Base-by-base conservation (phyloP, 2,113 vertebrate species). In the Recurvirostra avosetta region DNA sequence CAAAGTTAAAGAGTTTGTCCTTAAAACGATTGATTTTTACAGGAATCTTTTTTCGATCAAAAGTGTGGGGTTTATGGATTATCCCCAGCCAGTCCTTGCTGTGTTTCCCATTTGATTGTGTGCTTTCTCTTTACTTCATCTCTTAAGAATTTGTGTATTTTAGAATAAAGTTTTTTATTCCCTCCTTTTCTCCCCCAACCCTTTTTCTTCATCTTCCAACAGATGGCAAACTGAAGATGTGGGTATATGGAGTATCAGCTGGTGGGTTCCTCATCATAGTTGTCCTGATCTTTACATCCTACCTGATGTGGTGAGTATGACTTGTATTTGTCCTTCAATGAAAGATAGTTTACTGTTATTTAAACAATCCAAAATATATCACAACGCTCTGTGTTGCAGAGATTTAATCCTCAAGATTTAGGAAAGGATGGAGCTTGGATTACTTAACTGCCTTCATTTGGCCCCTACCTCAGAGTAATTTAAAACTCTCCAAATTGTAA, bases 151-250 rank as follows among this genome's bases (percentile, higher is more conserved):
- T 72, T 3, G 9, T 32, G 8, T 62, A 7, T 47, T 68, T 75
- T 41, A 76, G 27, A 81, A 36, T 62, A 47, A 76, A 76, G 15
- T 12, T 50, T 78, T 84, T 78, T 41, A 29, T 94, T 68, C 18
- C 41, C 11, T 29, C 11, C n/a, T 75, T 25, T 77, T 78, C 26
- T 81, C 20, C 15, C 43, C 86, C 18, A 75, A 3, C 49, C 47
- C 36, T 68, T 92, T 62, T 75, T 68, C 5, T 21, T 61, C 1
- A 0, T 74, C 95, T 98, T 97, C 92, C 90, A 82, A 97, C 98
- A 99, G 99, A 99, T 98, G 99, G 99, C 78, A 98, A 99, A 98
- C 98, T 99, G 86, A 99, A 99, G 98, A 97, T 99, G 55, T 99
- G 99, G 99, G 99, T 99, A 76, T 99, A 99, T 15, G 99, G 98